A percentile compares a stretch with the other conserved stretches of the same genome.
Conservation (phyloP, 2,888 invertebrate genomes). For the Ischnura elegans region DNA sequence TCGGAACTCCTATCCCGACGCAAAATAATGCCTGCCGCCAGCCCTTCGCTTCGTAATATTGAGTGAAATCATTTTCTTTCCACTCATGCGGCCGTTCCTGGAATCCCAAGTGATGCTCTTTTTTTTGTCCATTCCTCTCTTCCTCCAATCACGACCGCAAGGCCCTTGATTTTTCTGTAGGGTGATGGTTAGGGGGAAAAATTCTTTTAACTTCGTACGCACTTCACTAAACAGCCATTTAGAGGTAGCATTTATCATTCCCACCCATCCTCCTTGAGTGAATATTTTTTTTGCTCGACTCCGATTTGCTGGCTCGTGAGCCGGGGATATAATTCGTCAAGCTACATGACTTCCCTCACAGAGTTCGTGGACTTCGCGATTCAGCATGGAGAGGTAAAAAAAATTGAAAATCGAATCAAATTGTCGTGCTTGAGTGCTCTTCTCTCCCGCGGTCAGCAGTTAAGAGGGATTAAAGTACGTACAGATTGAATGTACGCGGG, state of each 20-base stretch:
- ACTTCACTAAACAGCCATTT: not conserved
- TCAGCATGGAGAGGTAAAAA: not conserved
- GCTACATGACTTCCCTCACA: not conserved
- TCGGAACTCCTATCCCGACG: not conserved
- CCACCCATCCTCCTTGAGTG: too few species aligned
- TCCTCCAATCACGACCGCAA: not conserved
- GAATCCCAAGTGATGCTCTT: not conserved
- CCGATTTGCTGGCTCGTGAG: not conserved
- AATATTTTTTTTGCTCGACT: too few species aligned
- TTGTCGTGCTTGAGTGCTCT: not conserved
- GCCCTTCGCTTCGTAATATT: not conserved
- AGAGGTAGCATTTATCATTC: not conserved
- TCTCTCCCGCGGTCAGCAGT: not conserved
- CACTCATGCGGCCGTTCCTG: not conserved
- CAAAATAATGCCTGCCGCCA: not conserved
- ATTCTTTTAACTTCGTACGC: slow-evolving; percentile 3
- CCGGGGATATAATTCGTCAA: not conserved
- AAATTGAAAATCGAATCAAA: not conserved
- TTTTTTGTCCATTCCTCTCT: not conserved
- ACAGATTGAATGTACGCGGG: too few species aligned
- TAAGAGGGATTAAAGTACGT: not conserved
- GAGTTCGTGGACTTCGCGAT: not conserved
- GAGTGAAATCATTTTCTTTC: not conserved
- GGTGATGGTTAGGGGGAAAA: too few species aligned
- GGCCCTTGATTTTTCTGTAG: slow-evolving; percentile 6